phyloP scores from a whole-genome alignment of 2,113 vertebrate genomes.

The Propithecus coquereli region DNA sequence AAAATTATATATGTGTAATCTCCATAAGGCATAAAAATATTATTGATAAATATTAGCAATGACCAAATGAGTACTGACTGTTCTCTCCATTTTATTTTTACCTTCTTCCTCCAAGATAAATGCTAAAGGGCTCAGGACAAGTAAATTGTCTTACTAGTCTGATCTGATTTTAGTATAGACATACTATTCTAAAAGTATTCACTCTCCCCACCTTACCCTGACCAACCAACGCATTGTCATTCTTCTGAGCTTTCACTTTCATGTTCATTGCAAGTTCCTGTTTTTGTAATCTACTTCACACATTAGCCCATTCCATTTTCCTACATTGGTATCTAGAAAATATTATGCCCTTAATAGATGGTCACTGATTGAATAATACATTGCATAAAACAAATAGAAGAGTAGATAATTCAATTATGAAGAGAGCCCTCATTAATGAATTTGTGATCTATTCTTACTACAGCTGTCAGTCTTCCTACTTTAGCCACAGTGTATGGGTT shows the following conservation, averaged over 20 bases:
- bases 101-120: background rate
- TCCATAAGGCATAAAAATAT: background rate
- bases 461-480: background rate
- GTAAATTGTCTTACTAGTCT: background rate
- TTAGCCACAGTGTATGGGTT: background rate
- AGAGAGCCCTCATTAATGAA: background rate
- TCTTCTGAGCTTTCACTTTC: background rate
- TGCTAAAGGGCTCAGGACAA: background rate
- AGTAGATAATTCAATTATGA: conserved; percentile 22
- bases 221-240: background rate
- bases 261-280: background rate
- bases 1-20: background rate
- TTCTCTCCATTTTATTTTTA: background rate
- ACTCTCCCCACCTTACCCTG: background rate
- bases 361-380: background rate
- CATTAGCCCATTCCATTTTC: background rate
- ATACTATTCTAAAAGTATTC: background rate
- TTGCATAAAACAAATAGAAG: conserved; percentile 7
- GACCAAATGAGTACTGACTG: background rate
- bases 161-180: background rate
- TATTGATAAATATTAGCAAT: background rate
- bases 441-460: background rate
- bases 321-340: background rate
- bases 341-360: background rate
- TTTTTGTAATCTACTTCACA: background rate